These are phyloP conservation scores for Ctenomys sociabilis DNA, from an alignment of 2,113 vertebrate genomes.

Conservation along the genomic window DNA sequence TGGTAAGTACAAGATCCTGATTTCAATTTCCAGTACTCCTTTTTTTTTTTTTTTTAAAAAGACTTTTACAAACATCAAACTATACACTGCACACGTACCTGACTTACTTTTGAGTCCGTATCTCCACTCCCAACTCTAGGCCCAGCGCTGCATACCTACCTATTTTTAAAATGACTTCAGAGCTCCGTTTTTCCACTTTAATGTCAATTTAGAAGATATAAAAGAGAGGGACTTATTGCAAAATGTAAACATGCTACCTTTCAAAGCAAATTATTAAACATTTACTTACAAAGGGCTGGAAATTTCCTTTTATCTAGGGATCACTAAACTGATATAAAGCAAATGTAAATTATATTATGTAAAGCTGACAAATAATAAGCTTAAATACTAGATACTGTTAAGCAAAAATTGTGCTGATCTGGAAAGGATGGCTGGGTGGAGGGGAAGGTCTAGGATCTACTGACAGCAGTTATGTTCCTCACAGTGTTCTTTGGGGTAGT, in stretches of 20 bases:
- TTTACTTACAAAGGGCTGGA: not conserved
- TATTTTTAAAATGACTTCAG: not conserved
- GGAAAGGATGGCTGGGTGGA: not conserved
- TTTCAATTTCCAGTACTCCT: too few relatives aligned
- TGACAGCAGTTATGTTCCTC: not conserved
- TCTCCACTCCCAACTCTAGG: not conserved
- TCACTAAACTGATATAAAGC: not conserved
- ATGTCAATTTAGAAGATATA: slow-evolving; percentile 34
- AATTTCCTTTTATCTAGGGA: slow-evolving; percentile 9
- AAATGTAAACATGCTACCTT: slow-evolving; percentile 28
- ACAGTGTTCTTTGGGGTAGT: not conserved
- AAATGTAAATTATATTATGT: slow-evolving; percentile 11
- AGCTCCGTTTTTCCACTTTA: not conserved
- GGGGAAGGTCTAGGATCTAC: not conserved
- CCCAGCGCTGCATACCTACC: too few relatives aligned
- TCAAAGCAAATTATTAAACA: slow-evolving; percentile 55
- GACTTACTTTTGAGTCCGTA: too few relatives aligned
- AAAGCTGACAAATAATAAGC: slow-evolving; percentile 6
- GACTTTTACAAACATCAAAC: too few relatives aligned
- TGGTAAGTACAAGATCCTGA: too few relatives aligned
- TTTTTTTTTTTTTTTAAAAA: too few relatives aligned
- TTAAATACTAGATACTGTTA: not conserved
- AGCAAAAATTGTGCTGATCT: not conserved
- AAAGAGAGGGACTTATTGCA: not conserved
- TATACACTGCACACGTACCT: too few relatives aligned